Conservation (phyloP, 2,888 invertebrate species). For the Eumacrocentrus americanus region DNA sequence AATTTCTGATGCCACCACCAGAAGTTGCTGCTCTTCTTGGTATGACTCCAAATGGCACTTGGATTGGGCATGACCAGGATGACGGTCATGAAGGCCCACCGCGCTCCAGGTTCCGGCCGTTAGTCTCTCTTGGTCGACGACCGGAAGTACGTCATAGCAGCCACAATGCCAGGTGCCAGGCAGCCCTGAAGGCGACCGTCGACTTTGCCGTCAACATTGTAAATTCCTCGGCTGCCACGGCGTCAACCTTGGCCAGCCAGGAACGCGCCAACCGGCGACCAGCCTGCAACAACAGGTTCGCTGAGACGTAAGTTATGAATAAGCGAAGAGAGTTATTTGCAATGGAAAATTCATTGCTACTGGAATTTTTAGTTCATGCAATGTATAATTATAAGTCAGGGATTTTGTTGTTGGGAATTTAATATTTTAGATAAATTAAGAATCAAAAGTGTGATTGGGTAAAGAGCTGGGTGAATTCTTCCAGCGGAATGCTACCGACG, state of each 20-base stretch:
- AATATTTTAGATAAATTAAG: too few species aligned
- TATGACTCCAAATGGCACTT: constrained; percentile 55
- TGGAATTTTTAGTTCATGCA: too few species aligned
- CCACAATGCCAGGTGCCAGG: constrained; percentile 52
- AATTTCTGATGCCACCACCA: constrained; percentile 80
- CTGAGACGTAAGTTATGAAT: constrained; percentile 36
- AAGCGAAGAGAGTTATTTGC: too few species aligned
- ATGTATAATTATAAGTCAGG: too few species aligned
- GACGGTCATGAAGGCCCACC: constrained; percentile 36
- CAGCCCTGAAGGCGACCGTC: constrained; percentile 54
- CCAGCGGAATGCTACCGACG: constrained; percentile 47
- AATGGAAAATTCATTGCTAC: too few species aligned
- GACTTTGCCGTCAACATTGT: constrained; percentile 51
- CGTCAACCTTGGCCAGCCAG: constrained; percentile 20
- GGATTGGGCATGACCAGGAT: constrained; percentile 35
- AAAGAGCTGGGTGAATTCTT: constrained; percentile 48
- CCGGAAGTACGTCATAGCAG: constrained; percentile 56
- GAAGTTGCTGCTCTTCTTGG: constrained; percentile 72
- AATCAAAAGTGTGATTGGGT: constrained; percentile 1
- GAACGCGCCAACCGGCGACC: constrained; percentile 27
- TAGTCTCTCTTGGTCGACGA: constrained; percentile 46
- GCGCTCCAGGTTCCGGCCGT: constrained; percentile 45
- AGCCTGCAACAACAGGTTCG: constrained; percentile 25
- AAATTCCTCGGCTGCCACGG: constrained; percentile 39
- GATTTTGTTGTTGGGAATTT: not conserved